Percentiles rank a stretch among this genome's conserved stretches.
Evolutionary conservation across 2,113 vertebrate genomes (phyloP).

Genomic region (Pollimyrus isidori): DNA sequence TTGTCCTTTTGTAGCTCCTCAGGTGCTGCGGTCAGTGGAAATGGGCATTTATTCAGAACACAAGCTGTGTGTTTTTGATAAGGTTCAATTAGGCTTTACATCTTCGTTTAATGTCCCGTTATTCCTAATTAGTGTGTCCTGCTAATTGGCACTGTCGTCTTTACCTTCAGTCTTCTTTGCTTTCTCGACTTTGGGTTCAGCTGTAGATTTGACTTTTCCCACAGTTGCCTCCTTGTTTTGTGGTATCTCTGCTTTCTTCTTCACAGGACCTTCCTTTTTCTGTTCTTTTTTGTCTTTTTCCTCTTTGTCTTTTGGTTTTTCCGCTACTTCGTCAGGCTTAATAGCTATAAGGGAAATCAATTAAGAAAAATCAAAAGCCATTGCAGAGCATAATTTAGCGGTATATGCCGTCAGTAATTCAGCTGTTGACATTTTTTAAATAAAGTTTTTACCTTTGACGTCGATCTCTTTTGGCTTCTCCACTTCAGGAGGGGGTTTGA

Average conservation of each 20-base stretch:
- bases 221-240: neutral
- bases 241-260: neutral
- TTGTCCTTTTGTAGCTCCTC: constrained; percentile 60
- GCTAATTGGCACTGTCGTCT: neutral
- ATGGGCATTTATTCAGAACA: neutral
- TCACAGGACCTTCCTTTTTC: neutral
- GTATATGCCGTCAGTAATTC: neutral
- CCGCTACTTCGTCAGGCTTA: neutral
- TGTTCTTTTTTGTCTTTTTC: neutral
- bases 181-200: constrained; percentile 3
- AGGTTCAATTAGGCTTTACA: neutral
- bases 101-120: neutral
- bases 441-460: neutral
- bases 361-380: neutral
- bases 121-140: neutral
- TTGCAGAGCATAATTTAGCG: neutral
- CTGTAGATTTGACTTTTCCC: neutral
- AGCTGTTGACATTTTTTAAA: neutral
- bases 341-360: neutral
- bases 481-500: neutral
- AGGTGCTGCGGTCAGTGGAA: neutral
- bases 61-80: neutral
- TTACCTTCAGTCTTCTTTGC: neutral
- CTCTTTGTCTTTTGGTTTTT: neutral
- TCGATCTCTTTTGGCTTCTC: neutral